Evolutionary conservation across 2,888 invertebrate species (phyloP), one percentile per base, ranked within the genome.

Genomic region (Strigamia transsilvanica): DNA sequence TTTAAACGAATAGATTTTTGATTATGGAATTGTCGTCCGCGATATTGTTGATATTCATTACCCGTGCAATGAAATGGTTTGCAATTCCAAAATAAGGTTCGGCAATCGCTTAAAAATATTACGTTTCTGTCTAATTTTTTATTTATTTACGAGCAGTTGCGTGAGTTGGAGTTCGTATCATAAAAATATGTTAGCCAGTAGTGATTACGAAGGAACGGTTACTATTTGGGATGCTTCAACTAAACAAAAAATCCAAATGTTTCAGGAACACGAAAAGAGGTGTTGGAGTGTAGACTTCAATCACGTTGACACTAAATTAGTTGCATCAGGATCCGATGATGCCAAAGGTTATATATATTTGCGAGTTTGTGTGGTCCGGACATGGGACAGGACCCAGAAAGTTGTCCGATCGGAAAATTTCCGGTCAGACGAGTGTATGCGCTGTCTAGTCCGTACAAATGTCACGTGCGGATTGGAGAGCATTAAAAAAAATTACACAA

Each of bases 251-350:
- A 78, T 84, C 15, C 84, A 83, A 23, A 81, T 81, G 34, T 81
- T 93, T 92, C 87, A 94, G 88, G 97, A 97, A 88, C 98, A 98
- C 89, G 96, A 97, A 88, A 97, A 97, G 88, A 91, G 97, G 77
- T 96, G 96, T 88, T 98, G 98, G 97, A 95, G 95, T 85, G 97
- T 98, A 51, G 96, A 97, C 89, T 98, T 97, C 89, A 97, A 96
- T 88, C 92, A 93, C 85, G 93, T 95, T 34, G 97, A 98, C 88
- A 95, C 96, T 15, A 91, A 95, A 32, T 89, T 97, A 66, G 92
- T 98, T 83, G 97, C 97, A 0, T 96, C 96, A 0, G 97, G 96
- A 0, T 95, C 95, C 0, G 97, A 97, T 88, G 97, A 97, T 89
- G 94, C 95, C 4, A 91, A 94, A 87, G 89, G 89, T 88, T 83